phyloP scores from a whole-genome alignment of 2,797 vertebrate genomes.

The Phataginus tetradactyla region DNA sequence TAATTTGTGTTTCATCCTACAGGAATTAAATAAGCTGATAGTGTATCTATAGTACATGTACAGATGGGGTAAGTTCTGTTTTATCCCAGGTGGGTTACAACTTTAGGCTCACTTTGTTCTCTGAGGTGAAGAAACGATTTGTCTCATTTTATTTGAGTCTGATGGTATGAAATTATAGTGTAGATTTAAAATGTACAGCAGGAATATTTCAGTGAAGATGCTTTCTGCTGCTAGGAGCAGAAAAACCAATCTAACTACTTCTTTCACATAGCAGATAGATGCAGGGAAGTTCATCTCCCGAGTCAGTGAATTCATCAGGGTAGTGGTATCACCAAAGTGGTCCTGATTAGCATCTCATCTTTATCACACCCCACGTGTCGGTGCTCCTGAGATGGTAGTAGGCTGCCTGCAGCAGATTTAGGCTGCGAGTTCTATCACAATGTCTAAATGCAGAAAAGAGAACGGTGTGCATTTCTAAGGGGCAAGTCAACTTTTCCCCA shows the following conservation, averaged over 20 bases:
- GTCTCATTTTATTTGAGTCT: not conserved
- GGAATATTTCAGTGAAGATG: not conserved
- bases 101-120: not conserved
- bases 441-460: not conserved
- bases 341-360: not conserved
- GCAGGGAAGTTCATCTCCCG: not conserved
- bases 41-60: not conserved
- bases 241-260: not conserved
- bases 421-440: not conserved
- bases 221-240: not conserved
- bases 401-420: not conserved
- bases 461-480: not conserved
- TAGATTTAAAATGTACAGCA: not conserved
- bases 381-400: not conserved
- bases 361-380: fast-evolving
- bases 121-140: not conserved
- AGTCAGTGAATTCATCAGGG: not conserved
- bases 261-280: not conserved
- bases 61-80: not conserved
- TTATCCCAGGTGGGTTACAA: not conserved
- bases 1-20: not conserved
- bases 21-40: not conserved
- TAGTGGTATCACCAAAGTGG: too few species aligned
- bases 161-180: not conserved
- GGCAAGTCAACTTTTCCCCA: not conserved